phyloP scores from a whole-genome alignment of 2,888 invertebrate genomes.

The Caenorhabditis japonica region DNA sequence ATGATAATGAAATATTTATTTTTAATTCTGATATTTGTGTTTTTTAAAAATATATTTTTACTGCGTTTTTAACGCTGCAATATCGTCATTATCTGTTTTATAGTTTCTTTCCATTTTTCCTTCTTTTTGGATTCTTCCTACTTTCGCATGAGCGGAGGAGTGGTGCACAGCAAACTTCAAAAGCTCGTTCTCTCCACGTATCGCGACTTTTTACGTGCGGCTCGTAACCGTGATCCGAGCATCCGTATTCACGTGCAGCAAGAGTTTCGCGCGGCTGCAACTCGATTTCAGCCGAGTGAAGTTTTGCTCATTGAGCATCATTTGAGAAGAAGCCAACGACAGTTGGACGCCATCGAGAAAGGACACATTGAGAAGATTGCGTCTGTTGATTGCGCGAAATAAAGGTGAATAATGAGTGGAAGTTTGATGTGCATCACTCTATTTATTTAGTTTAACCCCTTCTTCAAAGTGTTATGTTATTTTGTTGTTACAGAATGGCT shows the following conservation, averaged over 20 bases:
- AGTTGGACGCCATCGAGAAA: conserved; percentile 55
- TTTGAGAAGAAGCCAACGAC: conserved; percentile 61
- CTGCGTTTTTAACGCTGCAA: conserved; percentile 17
- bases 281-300: conserved; percentile 48
- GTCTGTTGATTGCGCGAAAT: conserved; percentile 38
- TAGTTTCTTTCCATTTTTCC: conserved; percentile 5
- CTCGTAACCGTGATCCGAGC: conserved; percentile 54
- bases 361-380: conserved; percentile 57
- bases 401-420: conserved; percentile 39
- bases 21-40: background rate
- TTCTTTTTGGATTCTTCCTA: background rate
- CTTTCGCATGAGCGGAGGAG: conserved; percentile 45
- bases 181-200: conserved; percentile 63
- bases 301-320: conserved; percentile 63
- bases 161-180: conserved; percentile 64
- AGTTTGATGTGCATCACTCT: conserved; percentile 42
- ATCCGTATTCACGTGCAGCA: conserved; percentile 54
- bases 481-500: conserved; percentile 56
- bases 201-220: conserved; percentile 59
- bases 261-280: conserved; percentile 60
- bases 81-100: background rate
- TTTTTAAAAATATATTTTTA: background rate
- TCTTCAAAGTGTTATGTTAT: conserved; percentile 11
- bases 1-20: conserved; percentile 7
- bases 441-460: too few relatives aligned